Conservation (phyloP, 2,888 invertebrate species). For the Odontocerum albicorne region DNA sequence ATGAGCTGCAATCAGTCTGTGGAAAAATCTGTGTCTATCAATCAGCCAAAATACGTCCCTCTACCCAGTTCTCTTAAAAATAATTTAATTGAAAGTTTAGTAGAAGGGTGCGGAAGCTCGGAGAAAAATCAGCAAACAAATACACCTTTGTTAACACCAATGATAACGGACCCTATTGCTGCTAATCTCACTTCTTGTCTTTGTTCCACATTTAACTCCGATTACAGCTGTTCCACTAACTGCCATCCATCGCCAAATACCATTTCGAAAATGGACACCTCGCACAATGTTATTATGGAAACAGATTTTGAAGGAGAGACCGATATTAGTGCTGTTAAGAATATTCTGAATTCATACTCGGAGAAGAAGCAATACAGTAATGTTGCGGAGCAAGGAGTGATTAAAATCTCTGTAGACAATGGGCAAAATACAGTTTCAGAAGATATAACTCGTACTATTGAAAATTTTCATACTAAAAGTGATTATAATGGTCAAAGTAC, state of each 20-base stretch:
- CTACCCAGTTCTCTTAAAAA: conserved; percentile 34
- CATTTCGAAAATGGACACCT: conserved; percentile 21
- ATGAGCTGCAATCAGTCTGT: conserved; percentile 16
- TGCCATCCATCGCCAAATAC: conserved; percentile 18
- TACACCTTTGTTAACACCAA: conserved; percentile 10
- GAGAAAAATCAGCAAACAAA: conserved; percentile 10
- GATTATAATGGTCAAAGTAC: too few species aligned
- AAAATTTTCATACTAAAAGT: too few species aligned
- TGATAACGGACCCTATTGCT: conserved; percentile 45
- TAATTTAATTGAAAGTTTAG: conserved; percentile 32
- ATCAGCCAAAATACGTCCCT: conserved; percentile 30
- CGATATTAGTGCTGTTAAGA: background rate
- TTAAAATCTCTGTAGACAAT: background rate
- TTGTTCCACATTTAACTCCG: conserved; percentile 44
- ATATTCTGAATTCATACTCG: background rate
- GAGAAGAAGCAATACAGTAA: conserved; percentile 51
- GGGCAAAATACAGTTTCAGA: background rate
- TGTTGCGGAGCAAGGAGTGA: conserved; percentile 40
- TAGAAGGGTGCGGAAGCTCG: conserved; percentile 15
- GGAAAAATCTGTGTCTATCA: conserved; percentile 19
- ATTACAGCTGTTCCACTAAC: conserved; percentile 30
- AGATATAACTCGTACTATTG: too few species aligned
- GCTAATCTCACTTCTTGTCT: conserved; percentile 51
- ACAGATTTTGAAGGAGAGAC: conserved; percentile 53
- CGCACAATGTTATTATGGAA: conserved; percentile 38